Evolutionary conservation across 2,888 invertebrate genomes (phyloP).

Genomic region (Zelleria hepariella): DNA sequence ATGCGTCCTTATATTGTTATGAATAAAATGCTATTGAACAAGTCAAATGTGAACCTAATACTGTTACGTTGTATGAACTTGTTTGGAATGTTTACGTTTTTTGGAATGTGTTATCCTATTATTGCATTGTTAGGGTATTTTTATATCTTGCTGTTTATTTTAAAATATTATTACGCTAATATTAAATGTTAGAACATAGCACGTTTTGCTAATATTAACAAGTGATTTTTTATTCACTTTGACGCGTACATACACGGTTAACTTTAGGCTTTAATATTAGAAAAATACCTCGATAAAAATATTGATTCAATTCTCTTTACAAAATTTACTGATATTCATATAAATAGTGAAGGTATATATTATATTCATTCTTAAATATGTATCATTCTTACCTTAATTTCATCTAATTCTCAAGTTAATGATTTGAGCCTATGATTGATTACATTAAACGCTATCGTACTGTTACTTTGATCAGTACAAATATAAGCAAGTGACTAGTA

Average conservation of each 20-base stretch:
- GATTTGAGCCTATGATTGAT: neutral
- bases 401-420: neutral
- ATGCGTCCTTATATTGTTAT: too few relatives aligned
- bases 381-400: neutral
- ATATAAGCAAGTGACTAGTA: too few relatives aligned
- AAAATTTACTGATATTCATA: conserved; percentile 23
- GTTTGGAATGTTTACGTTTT: neutral
- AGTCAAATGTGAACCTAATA: neutral
- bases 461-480: neutral
- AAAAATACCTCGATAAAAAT: conserved; percentile 65
- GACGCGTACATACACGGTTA: conserved; percentile 7
- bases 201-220: conserved; percentile 2
- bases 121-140: neutral
- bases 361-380: neutral
- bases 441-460: neutral
- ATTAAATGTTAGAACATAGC: neutral
- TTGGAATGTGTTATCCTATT: neutral
- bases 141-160: conserved; percentile 7
- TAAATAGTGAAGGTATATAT: neutral
- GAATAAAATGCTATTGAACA: neutral
- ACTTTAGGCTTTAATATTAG: conserved; percentile 27
- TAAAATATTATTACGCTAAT: neutral
- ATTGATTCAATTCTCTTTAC: conserved; percentile 56
- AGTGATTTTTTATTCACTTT: conserved; percentile 5
- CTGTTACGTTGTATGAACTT: neutral